Evolutionary conservation across 1,140 invertebrate species (phyloP).

Genomic region (Hycleus cichorii): DNA sequence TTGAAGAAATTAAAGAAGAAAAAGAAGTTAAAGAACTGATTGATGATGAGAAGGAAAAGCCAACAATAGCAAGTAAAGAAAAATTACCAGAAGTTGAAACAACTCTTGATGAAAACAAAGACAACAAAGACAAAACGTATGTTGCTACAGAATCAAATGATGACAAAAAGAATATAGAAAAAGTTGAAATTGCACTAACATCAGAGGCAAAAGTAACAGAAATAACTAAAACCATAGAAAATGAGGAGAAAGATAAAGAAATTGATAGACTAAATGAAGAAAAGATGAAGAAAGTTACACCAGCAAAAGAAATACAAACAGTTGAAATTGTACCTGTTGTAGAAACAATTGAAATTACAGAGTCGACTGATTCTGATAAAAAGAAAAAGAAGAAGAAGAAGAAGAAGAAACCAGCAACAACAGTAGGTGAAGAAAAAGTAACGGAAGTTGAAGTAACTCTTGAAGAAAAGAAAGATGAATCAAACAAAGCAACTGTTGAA

Average conservation of each 20-base stretch:
- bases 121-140: too few relatives aligned
- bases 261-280: background rate
- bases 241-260: too few relatives aligned
- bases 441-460: background rate
- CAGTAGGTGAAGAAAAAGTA: background rate
- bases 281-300: background rate
- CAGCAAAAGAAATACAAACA: background rate
- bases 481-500: too few relatives aligned
- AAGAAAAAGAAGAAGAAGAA: slow-evolving; percentile 1
- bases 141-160: too few relatives aligned
- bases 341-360: background rate
- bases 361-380: background rate
- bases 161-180: too few relatives aligned
- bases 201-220: too few relatives aligned
- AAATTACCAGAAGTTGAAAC: too few relatives aligned
- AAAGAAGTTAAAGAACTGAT: background rate
- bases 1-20: background rate
- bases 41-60: too few relatives aligned
- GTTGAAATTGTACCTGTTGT: background rate
- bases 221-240: too few relatives aligned
- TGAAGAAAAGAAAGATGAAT: background rate
- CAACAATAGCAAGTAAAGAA: too few relatives aligned
- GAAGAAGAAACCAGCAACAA: background rate
- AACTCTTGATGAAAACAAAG: too few relatives aligned
- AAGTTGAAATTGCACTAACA: too few relatives aligned